A percentile compares a stretch with the other conserved stretches of the same genome.
phyloP scores from a whole-genome alignment of 1,140 invertebrate genomes.

The Habropoda laboriosa region DNA sequence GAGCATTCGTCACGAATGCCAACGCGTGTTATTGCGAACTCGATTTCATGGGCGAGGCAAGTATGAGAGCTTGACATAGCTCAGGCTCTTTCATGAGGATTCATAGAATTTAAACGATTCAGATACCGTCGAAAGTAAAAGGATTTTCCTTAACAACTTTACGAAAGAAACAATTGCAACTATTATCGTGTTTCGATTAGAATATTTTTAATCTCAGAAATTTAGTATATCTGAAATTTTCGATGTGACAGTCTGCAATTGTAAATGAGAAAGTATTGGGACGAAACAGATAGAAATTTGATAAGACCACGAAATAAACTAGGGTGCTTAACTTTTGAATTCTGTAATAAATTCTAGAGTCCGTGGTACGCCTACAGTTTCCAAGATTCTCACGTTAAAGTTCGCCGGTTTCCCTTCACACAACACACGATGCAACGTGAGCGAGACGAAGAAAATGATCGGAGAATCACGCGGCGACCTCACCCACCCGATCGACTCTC shows the following conservation, averaged over 20 bases:
- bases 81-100: constrained; percentile 21
- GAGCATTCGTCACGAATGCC: constrained; percentile 58
- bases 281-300: too few species aligned
- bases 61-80: constrained; percentile 21
- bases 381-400: constrained; percentile 35
- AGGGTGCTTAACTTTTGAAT: background rate
- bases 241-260: too few species aligned
- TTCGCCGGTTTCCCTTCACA: constrained; percentile 31
- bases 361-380: background rate
- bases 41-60: constrained; percentile 60
- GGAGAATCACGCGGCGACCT: constrained; percentile 17
- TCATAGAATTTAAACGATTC: background rate
- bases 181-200: too few species aligned
- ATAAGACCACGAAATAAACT: too few species aligned
- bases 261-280: too few species aligned
- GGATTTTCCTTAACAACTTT: too few species aligned
- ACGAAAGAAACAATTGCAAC: too few species aligned
- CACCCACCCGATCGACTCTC: background rate
- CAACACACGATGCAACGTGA: background rate
- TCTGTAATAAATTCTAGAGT: background rate
- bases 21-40: constrained; percentile 51
- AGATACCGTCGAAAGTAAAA: background rate
- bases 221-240: too few species aligned
- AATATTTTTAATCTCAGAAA: too few species aligned
- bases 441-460: constrained; percentile 21